Evolutionary conservation across 2,888 invertebrate species (phyloP).

Genomic region (Archaeoteleia sp.): DNA sequence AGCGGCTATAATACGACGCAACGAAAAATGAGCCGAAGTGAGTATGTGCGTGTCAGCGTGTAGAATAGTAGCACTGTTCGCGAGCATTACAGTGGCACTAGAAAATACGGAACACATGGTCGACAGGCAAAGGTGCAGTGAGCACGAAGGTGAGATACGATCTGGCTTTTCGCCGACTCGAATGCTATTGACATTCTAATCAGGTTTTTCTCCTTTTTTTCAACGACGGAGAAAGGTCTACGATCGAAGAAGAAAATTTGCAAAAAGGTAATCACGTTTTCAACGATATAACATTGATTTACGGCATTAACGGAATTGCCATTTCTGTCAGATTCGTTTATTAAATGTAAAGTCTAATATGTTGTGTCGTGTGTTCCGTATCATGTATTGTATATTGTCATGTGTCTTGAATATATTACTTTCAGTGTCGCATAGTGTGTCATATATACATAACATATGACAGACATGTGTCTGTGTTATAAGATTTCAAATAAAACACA

Average conservation of each 20-base stretch:
- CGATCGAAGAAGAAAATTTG: background rate
- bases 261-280: too few species aligned
- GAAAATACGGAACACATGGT: constrained; percentile 19
- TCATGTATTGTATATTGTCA: too few species aligned
- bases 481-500: too few species aligned
- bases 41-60: background rate
- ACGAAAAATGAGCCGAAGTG: background rate
- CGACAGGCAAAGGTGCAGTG: constrained; percentile 39
- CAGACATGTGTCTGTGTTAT: too few species aligned
- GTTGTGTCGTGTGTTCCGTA: too few species aligned
- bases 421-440: too few species aligned
- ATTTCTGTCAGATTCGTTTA: too few species aligned
- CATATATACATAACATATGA: too few species aligned
- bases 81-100: constrained; percentile 14
- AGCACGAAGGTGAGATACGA: constrained; percentile 37
- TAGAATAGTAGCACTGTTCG: constrained; percentile 8
- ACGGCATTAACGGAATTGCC: too few species aligned
- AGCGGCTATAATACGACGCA: background rate
- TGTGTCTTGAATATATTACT: too few species aligned
- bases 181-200: constrained; percentile 38
- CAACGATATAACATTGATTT: too few species aligned
- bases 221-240: constrained; percentile 15
- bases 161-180: constrained; percentile 29
- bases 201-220: constrained; percentile 21
- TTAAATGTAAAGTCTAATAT: too few species aligned